These are phyloP conservation scores for Phymorhynchus buccinoides DNA, from an alignment of 1,140 invertebrate genomes.

Conservation along the genomic window DNA sequence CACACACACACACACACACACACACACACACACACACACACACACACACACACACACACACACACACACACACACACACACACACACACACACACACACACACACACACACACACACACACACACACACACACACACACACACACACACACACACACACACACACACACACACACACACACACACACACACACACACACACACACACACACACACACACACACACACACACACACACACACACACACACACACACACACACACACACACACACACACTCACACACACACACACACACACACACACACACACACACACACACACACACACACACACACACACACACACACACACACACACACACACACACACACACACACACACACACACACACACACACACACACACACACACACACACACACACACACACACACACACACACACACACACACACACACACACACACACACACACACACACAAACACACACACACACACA, in stretches of 20 bases:
- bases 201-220: background rate
- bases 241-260: background rate
- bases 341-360: no score
- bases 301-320: conserved; percentile 10
- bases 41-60: background rate
- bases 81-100: conserved; percentile 27
- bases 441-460: no score
- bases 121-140: background rate
- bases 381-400: conserved; percentile 10
- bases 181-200: conserved; percentile 10
- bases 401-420: background rate
- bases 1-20: background rate
- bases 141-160: background rate
- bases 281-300: background rate
- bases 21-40: background rate
- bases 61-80: conserved; percentile 19
- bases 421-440: no score
- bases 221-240: conserved; percentile 10
- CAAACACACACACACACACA: no score
- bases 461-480: no score
- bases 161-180: conserved; percentile 6
- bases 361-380: conserved; percentile 10
- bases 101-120: conserved; percentile 3
- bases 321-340: background rate
- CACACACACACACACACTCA: conserved; percentile 4